phyloP scores from a whole-genome alignment of 2,113 vertebrate species.

The Elachura formosa region DNA sequence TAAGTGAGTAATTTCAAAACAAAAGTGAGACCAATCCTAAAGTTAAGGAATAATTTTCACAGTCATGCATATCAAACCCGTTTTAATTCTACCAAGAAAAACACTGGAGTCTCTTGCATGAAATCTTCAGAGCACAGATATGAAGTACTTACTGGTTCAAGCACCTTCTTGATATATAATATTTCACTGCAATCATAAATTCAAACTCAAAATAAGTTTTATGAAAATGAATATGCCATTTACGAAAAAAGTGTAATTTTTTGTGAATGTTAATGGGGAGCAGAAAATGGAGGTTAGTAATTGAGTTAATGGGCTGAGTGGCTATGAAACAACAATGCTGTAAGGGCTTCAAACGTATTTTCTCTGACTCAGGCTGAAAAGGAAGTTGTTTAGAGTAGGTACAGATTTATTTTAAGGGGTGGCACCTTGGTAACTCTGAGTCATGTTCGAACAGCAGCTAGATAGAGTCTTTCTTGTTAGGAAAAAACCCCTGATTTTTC shows the following conservation, averaged over 20 bases:
- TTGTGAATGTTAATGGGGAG: not conserved
- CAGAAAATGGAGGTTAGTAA: not conserved
- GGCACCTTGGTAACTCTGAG: not conserved
- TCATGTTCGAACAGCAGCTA: not conserved
- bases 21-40: not conserved
- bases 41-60: not conserved
- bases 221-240: not conserved
- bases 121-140: not conserved
- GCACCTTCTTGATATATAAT: not conserved
- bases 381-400: not conserved
- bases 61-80: not conserved
- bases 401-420: conserved; percentile 14
- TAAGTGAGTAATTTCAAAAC: not conserved
- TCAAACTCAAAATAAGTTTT: no score
- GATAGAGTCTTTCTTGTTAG: not conserved
- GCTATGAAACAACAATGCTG: not conserved
- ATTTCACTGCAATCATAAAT: not conserved
- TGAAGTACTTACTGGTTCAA: not conserved
- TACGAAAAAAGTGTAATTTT: not conserved
- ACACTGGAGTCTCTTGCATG: not conserved
- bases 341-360: not conserved
- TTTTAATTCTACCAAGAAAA: not conserved
- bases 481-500: not conserved
- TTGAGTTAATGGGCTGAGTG: not conserved
- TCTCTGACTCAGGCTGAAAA: not conserved